phyloP scores from a whole-genome alignment of 92 coral and sea anemone genomes.

The Zoanthus sociatus region DNA sequence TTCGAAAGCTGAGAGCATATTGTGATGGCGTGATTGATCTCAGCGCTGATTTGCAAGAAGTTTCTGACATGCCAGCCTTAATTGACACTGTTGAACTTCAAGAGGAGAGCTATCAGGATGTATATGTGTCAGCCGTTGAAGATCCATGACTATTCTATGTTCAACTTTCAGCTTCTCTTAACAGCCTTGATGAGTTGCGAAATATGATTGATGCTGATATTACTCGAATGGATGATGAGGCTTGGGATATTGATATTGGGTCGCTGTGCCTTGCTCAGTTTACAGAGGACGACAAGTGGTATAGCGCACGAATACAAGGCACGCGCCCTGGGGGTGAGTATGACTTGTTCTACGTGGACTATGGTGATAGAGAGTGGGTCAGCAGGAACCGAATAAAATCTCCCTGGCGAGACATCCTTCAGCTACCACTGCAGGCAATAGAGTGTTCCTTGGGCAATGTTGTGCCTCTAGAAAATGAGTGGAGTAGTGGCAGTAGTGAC shows the following conservation, averaged over 20 bases:
- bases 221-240: slow-evolving; percentile 50
- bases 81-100: slow-evolving; percentile 74
- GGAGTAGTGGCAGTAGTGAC: slow-evolving; percentile 78
- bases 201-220: slow-evolving; percentile 74
- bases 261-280: slow-evolving; percentile 88
- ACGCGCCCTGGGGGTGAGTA: slow-evolving; percentile 89
- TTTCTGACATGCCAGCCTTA: slow-evolving; percentile 48
- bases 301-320: slow-evolving; percentile 90
- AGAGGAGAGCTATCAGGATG: slow-evolving; percentile 81
- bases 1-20: slow-evolving; percentile 69
- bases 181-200: slow-evolving; percentile 84
- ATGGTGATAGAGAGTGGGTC: slow-evolving; percentile 96
- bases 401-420: slow-evolving; percentile 81
- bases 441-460: slow-evolving; percentile 90
- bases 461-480: slow-evolving; percentile 80
- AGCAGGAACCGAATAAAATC: slow-evolving; percentile 73
- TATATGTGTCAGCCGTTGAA: slow-evolving; percentile 85
- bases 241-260: slow-evolving; percentile 80
- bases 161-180: slow-evolving; percentile 62
- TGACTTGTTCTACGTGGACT: slow-evolving; percentile 95
- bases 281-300: slow-evolving; percentile 92
- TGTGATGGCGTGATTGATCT: slow-evolving; percentile 78
- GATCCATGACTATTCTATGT: slow-evolving; percentile 87
- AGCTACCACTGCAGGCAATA: slow-evolving; percentile 87
- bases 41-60: background rate